Percentiles rank a stretch among this genome's conserved stretches.
These are phyloP conservation scores for Magallana gigas DNA, from an alignment of 1,140 invertebrate species.

Conservation along the genomic window DNA sequence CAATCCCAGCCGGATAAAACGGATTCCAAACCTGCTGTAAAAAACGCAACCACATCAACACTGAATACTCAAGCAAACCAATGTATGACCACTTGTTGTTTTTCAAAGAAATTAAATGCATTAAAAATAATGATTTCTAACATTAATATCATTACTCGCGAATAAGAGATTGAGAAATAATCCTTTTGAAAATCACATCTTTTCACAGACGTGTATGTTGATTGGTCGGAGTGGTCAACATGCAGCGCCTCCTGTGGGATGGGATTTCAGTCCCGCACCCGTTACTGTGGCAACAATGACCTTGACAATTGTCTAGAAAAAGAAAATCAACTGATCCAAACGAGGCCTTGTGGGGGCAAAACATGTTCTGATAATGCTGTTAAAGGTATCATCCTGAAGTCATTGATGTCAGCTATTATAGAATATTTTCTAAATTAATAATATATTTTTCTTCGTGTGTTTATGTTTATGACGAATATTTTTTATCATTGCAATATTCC, in stretches of 20 bases:
- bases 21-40: background rate
- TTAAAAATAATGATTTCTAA: too few relatives aligned
- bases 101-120: background rate
- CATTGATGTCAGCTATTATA: too few relatives aligned
- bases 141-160: too few relatives aligned
- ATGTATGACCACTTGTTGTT: background rate
- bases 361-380: background rate
- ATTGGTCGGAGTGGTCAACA: conserved; percentile 88
- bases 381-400: too few relatives aligned
- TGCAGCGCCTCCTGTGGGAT: conserved; percentile 88
- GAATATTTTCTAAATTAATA: too few relatives aligned
- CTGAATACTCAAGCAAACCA: background rate
- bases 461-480: too few relatives aligned
- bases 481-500: too few relatives aligned
- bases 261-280: conserved; percentile 82
- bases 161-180: too few relatives aligned
- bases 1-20: background rate
- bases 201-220: background rate
- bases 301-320: conserved; percentile 50
- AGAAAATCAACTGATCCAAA: conserved; percentile 46
- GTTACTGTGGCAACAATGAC: conserved; percentile 60
- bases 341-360: conserved; percentile 45
- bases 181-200: too few relatives aligned
- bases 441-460: too few relatives aligned
- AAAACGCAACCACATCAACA: background rate